Conservation (phyloP, 2,888 invertebrate genomes). For the Poecilus cupreus region DNA sequence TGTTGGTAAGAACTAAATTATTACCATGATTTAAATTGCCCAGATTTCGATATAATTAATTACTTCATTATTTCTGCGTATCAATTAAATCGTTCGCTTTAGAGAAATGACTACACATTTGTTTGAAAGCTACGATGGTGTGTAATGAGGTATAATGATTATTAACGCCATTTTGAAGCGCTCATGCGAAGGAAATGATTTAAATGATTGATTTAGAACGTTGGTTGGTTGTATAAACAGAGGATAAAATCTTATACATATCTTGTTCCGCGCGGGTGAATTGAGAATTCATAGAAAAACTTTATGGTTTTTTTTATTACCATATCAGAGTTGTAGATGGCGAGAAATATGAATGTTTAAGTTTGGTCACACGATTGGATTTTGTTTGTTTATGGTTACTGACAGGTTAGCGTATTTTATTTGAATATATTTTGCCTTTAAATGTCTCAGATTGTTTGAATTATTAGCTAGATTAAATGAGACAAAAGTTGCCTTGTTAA, state of each 20-base stretch:
- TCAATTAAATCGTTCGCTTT: slow-evolving; percentile 14
- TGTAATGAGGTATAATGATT: slow-evolving; percentile 48
- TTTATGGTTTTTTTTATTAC: neutral
- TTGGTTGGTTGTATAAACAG: neutral
- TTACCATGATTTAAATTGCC: slow-evolving; percentile 5
- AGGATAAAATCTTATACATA: neutral
- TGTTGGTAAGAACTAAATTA: neutral
- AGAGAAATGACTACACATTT: slow-evolving; percentile 24
- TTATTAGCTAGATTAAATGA: neutral
- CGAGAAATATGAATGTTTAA: neutral
- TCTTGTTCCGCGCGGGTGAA: neutral
- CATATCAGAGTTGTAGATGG: neutral
- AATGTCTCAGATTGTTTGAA: neutral
- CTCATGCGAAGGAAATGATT: slow-evolving; percentile 35
- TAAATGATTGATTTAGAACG: slow-evolving; percentile 25
- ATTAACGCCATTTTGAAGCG: slow-evolving; percentile 27
- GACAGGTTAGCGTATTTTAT: neutral
- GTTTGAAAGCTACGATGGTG: neutral
- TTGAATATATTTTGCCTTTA: neutral
- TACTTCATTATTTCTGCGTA: slow-evolving; percentile 35
- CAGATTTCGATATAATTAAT: slow-evolving; percentile 29
- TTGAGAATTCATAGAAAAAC: neutral
- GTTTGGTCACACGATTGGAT: neutral
- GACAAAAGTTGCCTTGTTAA: neutral
- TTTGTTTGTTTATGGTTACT: neutral